Evolutionary conservation across 1,140 invertebrate genomes (phyloP).

Genomic region (Spodoptera frugiperda): DNA sequence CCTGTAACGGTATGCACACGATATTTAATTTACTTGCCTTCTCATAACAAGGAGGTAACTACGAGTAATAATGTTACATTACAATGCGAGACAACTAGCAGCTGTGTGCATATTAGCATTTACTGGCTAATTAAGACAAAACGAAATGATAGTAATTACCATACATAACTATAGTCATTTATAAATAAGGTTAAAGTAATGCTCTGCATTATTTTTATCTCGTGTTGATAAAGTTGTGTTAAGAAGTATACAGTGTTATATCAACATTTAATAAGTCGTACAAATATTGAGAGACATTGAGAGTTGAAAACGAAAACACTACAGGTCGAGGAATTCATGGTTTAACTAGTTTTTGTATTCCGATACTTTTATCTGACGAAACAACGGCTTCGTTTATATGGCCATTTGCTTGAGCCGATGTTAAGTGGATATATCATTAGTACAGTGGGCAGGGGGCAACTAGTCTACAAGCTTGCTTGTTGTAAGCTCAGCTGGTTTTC

Average conservation of each 20-base stretch:
- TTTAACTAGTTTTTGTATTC: slow-evolving; percentile 20
- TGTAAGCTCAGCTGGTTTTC: no score
- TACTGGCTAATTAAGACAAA: neutral
- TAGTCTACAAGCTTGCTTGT: no score
- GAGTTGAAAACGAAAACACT: slow-evolving; percentile 19
- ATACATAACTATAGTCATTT: slow-evolving; percentile 1
- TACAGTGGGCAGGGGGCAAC: no score
- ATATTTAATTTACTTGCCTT: neutral
- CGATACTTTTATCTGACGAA: neutral
- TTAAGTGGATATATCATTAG: no score
- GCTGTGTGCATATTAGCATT: neutral
- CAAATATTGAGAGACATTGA: slow-evolving; percentile 5
- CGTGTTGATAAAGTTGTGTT: neutral
- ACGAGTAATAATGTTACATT: neutral
- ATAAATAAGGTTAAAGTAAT: neutral
- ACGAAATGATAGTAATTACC: neutral
- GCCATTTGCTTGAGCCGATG: neutral
- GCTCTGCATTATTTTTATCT: neutral
- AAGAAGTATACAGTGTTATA: neutral
- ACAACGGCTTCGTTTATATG: neutral
- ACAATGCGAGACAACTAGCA: neutral
- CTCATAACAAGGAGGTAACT: neutral
- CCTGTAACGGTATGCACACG: slow-evolving; percentile 9
- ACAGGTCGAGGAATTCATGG: slow-evolving; percentile 3
- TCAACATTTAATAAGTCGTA: neutral